These are phyloP conservation scores for Xanthostigma xanthostigma DNA, from an alignment of 2,888 invertebrate species.

Conservation along the genomic window DNA sequence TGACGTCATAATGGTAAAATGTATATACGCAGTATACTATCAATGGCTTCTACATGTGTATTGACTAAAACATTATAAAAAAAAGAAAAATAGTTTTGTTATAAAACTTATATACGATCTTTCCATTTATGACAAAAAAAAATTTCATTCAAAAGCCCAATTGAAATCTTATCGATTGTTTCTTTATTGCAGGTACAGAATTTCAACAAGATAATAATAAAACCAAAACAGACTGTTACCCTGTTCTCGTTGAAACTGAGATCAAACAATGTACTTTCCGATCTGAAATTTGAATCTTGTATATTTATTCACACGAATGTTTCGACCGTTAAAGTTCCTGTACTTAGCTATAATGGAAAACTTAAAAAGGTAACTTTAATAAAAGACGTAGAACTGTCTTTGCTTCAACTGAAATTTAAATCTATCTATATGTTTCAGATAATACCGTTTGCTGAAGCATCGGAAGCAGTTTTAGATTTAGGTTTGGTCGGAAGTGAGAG, in stretches of 20 bases:
- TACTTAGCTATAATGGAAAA: slow-evolving; percentile 59
- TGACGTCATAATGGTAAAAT: too few relatives aligned
- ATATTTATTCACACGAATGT: slow-evolving; percentile 58
- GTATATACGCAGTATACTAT: too few relatives aligned
- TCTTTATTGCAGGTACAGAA: slow-evolving; percentile 36
- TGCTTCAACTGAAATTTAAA: too few relatives aligned
- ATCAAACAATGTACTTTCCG: slow-evolving; percentile 30
- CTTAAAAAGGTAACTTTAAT: slow-evolving; percentile 34
- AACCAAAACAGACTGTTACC: slow-evolving; percentile 38
- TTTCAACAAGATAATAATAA: slow-evolving; percentile 42
- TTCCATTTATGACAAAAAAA: too few relatives aligned
- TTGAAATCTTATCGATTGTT: background rate
- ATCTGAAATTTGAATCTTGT: slow-evolving; percentile 43
- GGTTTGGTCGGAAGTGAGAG: slow-evolving; percentile 48
- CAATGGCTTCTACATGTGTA: too few relatives aligned
- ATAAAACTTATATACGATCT: too few relatives aligned
- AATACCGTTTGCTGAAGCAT: slow-evolving; percentile 1
- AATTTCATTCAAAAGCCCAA: too few relatives aligned
- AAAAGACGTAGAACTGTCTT: too few relatives aligned
- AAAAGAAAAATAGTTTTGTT: too few relatives aligned
- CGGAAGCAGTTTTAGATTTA: slow-evolving; percentile 32
- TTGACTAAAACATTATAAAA: too few relatives aligned
- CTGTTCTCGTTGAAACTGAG: slow-evolving; percentile 42
- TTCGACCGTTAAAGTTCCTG: slow-evolving; percentile 51
- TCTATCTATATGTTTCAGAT: too few relatives aligned